phyloP scores from a whole-genome alignment of 1,140 invertebrate species.

The Drosophila mayri region DNA sequence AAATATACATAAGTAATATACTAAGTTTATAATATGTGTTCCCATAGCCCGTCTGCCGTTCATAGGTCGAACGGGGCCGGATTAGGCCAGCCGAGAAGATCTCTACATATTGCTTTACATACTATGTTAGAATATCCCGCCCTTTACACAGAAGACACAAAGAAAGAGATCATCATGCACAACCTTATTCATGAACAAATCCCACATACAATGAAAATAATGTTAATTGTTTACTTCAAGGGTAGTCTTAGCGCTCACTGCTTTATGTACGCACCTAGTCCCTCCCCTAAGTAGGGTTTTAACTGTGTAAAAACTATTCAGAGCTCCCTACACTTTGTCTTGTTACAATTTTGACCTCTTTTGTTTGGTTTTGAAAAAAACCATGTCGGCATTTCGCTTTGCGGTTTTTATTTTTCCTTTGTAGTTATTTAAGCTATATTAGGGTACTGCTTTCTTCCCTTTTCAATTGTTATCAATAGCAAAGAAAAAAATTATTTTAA shows the following conservation, averaged over 20 bases:
- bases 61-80: not conserved
- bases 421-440: constrained; percentile 66
- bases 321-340: constrained; percentile 38
- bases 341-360: constrained; percentile 80
- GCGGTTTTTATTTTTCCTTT: constrained; percentile 54
- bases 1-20: not conserved
- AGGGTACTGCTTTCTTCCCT: constrained; percentile 25
- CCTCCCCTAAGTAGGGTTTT: constrained; percentile 66
- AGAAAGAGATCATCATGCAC: constrained; percentile 23
- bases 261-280: not conserved
- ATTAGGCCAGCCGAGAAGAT: not conserved
- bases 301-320: constrained; percentile 42
- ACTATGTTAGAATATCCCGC: constrained; percentile 30
- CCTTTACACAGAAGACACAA: constrained; percentile 39
- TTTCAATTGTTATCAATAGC: constrained; percentile 19
- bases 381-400: constrained; percentile 51
- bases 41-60: not conserved
- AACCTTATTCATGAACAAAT: constrained; percentile 54
- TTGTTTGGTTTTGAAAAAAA: constrained; percentile 63
- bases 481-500: constrained; percentile 10
- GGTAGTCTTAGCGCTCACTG: constrained; percentile 36
- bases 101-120: not conserved
- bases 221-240: constrained; percentile 63
- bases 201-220: constrained; percentile 52
- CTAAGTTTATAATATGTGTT: not conserved